Evolutionary conservation across 2,113 vertebrate genomes (phyloP).

Genomic region (Catharus minimus): DNA sequence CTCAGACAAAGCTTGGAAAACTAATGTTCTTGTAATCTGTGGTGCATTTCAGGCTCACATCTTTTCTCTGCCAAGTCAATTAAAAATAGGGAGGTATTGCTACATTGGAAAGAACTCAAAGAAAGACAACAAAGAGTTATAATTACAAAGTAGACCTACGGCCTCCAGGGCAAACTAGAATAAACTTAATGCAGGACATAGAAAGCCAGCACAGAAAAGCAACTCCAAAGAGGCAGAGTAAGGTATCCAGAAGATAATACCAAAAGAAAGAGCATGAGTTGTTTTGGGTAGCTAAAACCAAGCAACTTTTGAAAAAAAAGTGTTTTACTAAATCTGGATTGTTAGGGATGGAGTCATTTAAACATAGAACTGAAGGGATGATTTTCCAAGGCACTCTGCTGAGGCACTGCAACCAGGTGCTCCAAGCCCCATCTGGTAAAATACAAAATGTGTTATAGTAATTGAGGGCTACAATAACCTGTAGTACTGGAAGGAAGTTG

Average conservation of each 20-base stretch:
- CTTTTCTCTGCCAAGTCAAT: slow-evolving; percentile 44
- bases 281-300: not conserved
- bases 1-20: not conserved
- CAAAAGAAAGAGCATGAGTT: not conserved
- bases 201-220: not conserved
- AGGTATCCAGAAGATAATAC: not conserved
- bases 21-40: not conserved
- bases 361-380: not conserved
- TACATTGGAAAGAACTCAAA: slow-evolving; percentile 23
- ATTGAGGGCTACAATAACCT: not conserved
- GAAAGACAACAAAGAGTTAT: slow-evolving; percentile 11
- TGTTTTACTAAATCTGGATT: not conserved
- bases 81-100: slow-evolving; percentile 20
- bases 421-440: not conserved
- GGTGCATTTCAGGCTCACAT: not conserved
- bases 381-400: not conserved
- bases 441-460: not conserved
- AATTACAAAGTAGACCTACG: not conserved
- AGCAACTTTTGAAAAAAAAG: not conserved
- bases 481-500: not conserved
- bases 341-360: not conserved
- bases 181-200: not conserved
- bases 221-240: not conserved
- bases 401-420: not conserved
- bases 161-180: not conserved